A percentile compares a stretch with the other conserved stretches of the same genome.
These are phyloP conservation scores for Metaphire vulgaris DNA, from an alignment of 1,140 invertebrate species.

Conservation along the genomic window DNA sequence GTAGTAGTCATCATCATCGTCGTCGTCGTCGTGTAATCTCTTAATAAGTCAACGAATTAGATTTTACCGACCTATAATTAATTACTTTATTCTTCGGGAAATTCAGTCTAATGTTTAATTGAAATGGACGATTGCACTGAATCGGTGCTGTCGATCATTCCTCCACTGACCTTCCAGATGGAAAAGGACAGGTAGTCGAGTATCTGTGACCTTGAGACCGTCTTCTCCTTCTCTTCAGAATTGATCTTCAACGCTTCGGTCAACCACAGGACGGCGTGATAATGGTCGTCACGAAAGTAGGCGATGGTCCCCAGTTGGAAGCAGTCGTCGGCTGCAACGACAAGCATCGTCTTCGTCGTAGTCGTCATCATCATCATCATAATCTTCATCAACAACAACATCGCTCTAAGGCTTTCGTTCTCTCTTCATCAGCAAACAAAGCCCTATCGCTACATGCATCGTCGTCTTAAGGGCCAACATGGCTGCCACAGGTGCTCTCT, in stretches of 20 bases:
- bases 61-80: no score
- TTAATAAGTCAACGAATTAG: no score
- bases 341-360: neutral
- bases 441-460: no score
- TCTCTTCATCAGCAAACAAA: no score
- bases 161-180: constrained; percentile 73
- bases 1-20: no score
- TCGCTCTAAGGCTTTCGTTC: no score
- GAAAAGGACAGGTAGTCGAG: constrained; percentile 94
- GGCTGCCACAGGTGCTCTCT: no score
- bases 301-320: constrained; percentile 89
- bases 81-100: no score
- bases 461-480: no score
- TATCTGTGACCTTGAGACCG: constrained; percentile 63
- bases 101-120: no score
- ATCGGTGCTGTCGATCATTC: neutral
- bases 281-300: constrained; percentile 85
- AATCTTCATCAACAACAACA: neutral
- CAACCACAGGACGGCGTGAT: constrained; percentile 94
- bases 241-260: constrained; percentile 68
- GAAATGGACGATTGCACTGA: no score
- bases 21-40: no score
- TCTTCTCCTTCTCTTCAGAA: constrained; percentile 41
- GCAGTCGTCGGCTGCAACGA: constrained; percentile 73
- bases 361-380: neutral